Base-by-base conservation (phyloP, 2,888 invertebrate genomes). In the Dynastes grantii region DNA sequence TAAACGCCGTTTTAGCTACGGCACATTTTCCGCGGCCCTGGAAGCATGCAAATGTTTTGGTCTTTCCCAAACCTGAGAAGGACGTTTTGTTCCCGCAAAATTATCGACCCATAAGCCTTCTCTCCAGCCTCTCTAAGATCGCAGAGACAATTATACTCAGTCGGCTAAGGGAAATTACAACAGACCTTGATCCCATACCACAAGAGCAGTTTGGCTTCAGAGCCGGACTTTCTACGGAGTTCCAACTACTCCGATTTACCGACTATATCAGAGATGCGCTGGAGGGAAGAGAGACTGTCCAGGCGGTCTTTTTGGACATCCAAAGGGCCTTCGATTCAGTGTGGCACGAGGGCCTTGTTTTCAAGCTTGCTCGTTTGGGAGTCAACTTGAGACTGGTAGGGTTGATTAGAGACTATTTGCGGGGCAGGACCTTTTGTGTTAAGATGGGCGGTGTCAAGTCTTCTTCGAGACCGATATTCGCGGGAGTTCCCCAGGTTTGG, bases 51-150 rank as follows among this genome's bases (percentile, higher is more conserved):
- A 45, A 53, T 6, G 65, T 81, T 0, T 70, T 79, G 2, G 53
- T 67, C 0, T 70, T 80, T 2, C 76, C 63, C 1, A 80, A 80
- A 64, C 79, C 76, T 1, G 73, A 63, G 1, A 63, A 80, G 40
- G 45, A 64, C 40, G 29, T 6, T 5, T 49, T 27, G 13, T 65
- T 77, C 67, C 81, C 83, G 6, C 63, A 45, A 37, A 83, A 80
- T 53, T 84, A 84, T 68, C 71, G 84, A 13, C 84, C 84, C 0
- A 85, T 86, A 9, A 82, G 82, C n/a, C 81, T 85, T 4, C 80
- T 85, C 4, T 63, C 63, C 22, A 49, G 13, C 49, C 4, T 49
- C 13, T 49, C 49, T 49, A 49, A 49, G 49, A 8, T 49, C 0
- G 4, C 49, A 2, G 49, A 49, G 6, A 0, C 49, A 2, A 0